Evolutionary conservation across 2,888 invertebrate species (phyloP).

Genomic region (Synanthedon myopaeformis): DNA sequence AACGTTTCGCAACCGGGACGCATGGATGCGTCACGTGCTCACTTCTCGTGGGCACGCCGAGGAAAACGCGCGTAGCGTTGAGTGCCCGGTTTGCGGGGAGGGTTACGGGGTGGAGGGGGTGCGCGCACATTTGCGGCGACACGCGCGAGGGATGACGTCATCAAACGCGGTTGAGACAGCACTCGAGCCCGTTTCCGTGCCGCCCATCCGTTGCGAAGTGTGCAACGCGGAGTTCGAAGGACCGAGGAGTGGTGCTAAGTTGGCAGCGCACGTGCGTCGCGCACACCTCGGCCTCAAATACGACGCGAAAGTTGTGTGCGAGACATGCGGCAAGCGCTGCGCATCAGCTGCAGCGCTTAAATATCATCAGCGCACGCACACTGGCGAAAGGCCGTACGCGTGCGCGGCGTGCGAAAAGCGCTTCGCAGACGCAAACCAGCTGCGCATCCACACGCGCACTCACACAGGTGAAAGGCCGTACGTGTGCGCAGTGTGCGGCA

Average conservation of each 20-base stretch:
- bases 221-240: slow-evolving; percentile 14
- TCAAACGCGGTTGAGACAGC: too few species aligned
- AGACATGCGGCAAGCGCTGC: slow-evolving; percentile 45
- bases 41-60: too few species aligned
- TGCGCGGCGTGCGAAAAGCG: slow-evolving; percentile 29
- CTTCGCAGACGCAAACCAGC: slow-evolving; percentile 35
- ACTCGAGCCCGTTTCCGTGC: not conserved
- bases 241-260: slow-evolving; percentile 25
- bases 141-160: slow-evolving; percentile 10
- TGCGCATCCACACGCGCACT: slow-evolving; percentile 31
- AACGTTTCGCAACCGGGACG: slow-evolving; percentile 5
- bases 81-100: too few species aligned
- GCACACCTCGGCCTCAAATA: slow-evolving; percentile 43
- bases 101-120: not conserved
- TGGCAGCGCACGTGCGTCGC: slow-evolving; percentile 32
- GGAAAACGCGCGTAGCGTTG: not conserved
- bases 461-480: slow-evolving; percentile 44
- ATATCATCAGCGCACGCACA: slow-evolving; percentile 49
- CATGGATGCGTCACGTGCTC: slow-evolving; percentile 6
- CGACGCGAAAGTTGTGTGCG: slow-evolving; percentile 46
- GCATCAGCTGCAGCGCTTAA: slow-evolving; percentile 34
- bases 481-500: slow-evolving; percentile 37
- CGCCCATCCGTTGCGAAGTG: slow-evolving; percentile 1
- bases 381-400: slow-evolving; percentile 41
- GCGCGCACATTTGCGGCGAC: slow-evolving; percentile 15